Percentiles rank a stretch among this genome's conserved stretches.
Evolutionary conservation across 2,888 invertebrate species (phyloP).

Genomic region (Agonopterix arenella): DNA sequence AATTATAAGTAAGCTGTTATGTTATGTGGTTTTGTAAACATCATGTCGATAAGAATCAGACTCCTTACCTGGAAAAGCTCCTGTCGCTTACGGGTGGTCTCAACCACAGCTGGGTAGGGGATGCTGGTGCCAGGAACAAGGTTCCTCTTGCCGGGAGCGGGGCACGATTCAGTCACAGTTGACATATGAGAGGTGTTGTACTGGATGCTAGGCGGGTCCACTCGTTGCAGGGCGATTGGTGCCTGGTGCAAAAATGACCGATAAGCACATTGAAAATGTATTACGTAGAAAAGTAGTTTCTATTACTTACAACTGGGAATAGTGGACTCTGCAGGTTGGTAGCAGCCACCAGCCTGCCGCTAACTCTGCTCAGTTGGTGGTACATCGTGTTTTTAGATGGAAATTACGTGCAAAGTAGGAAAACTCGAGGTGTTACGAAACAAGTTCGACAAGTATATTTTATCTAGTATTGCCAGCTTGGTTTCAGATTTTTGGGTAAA

Average conservation of each 20-base stretch:
- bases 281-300: neutral
- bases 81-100: slow-evolving; percentile 48
- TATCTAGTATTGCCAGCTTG: too few species aligned
- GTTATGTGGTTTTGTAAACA: too few species aligned
- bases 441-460: slow-evolving; percentile 35
- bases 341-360: slow-evolving; percentile 61
- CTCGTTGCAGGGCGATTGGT: slow-evolving; percentile 64
- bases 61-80: slow-evolving; percentile 56
- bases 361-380: slow-evolving; percentile 60
- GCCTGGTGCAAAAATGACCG: slow-evolving; percentile 33
- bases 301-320: slow-evolving; percentile 60
- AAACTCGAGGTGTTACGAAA: slow-evolving; percentile 61
- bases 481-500: too few species aligned
- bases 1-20: too few species aligned
- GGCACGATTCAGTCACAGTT: slow-evolving; percentile 53
- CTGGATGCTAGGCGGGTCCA: slow-evolving; percentile 52
- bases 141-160: slow-evolving; percentile 41
- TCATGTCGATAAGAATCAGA: too few species aligned
- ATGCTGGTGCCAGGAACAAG: slow-evolving; percentile 62
- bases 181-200: slow-evolving; percentile 59
- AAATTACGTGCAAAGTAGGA: slow-evolving; percentile 20
- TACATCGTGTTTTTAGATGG: slow-evolving; percentile 47
- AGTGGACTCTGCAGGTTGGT: slow-evolving; percentile 60
- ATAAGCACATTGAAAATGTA: slow-evolving; percentile 6
- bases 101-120: slow-evolving; percentile 50